Base-by-base conservation (phyloP, 92 coral and sea anemone species). In the Porites divaricata region DNA sequence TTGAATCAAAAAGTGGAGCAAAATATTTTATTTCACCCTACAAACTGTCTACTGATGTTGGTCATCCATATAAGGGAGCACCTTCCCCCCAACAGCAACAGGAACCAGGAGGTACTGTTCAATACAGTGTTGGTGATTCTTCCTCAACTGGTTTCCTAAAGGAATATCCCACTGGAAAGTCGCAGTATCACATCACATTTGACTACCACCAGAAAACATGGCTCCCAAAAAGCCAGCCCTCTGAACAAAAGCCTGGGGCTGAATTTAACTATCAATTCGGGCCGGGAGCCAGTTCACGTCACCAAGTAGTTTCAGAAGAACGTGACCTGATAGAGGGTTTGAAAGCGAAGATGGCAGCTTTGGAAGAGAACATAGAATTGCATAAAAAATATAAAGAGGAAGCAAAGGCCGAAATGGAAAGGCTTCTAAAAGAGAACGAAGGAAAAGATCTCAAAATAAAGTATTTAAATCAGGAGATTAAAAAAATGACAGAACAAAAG, bases 291-390 rank as follows among this genome's bases (percentile, higher is more conserved):
- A 28, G 54, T 67, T 67, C 75, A 6, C 22, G 28, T 25, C 78
- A 63, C 57, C 73, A 61, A 45, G 92, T 85, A 14, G 19, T 92
- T 26, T 64, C 89, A 20, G 95, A 88, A 65, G 98, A 89, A 70
- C 72, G 86, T 50, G 67, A 84, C 1, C 66, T 94, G 65, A 75
- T 88, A 81, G 56, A 94, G 72, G 99, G 99, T 1, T 84, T 94
- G 62, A 96, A 91, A 77, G 95, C 99, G 53, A 94, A 96, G 67
- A 88, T 96, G 8, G 84, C 51, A 61, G 99, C 94, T 2, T 89
- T 96, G 91, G 96, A 96, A 70, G 99, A 96, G 75, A 96, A 96
- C 67, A 96, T 96, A 48, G 87, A 87, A 45, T 94, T 96, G 25
- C 98, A 92, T 59, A 95, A 93, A 79, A 90, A 85, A 70, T 96